Base-by-base conservation (phyloP, 2,888 invertebrate genomes). In the Pedicia rivosa region DNA sequence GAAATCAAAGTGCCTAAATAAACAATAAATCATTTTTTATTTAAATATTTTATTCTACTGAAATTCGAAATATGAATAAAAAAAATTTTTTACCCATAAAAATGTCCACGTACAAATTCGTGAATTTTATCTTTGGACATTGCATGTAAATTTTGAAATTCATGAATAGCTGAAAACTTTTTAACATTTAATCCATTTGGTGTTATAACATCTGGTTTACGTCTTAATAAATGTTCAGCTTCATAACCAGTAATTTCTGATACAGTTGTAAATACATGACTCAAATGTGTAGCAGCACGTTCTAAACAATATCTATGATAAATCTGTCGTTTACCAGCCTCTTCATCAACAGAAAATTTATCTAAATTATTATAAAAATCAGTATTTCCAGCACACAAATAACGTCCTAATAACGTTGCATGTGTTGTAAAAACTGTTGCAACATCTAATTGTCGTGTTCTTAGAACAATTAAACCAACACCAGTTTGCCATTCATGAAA, bases 401-500 rank as follows among this genome's bases (percentile, higher is more conserved):
- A 98, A 53, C 98, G 70, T 4, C 98, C 98, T 8, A 99, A 67
- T 7, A 99, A 70, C 0, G 98, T 98, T 2, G 98, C 98, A 60
- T 99, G 98, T 0, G 98, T 99, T 3, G 98, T 98, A 62, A 99
- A 99, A 28, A 98, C 84, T 1, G 97, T 94, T 3, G 94, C 87
- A 2, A 94, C 78, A 48, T 94, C 86, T 5, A 91, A 65, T 47
- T 83, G 82, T 39, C 86, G 72, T 4, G 82, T 81, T 46, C 92
- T 72, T 12, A 84, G 59, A 34, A 84, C 75, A 22, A 99, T 86
- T 10, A 99, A 72, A 0, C 92, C 97, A 15, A 94, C 76, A 7
- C 95, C 97, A 0, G 97, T 90, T 52, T 95, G 84, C 98, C 98
- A 98, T 62, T 99, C 98, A 58, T 98, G 98, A 60, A 97, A 99